phyloP scores from a whole-genome alignment of 2,113 vertebrate genomes.

The Megatriorchis doriae region DNA sequence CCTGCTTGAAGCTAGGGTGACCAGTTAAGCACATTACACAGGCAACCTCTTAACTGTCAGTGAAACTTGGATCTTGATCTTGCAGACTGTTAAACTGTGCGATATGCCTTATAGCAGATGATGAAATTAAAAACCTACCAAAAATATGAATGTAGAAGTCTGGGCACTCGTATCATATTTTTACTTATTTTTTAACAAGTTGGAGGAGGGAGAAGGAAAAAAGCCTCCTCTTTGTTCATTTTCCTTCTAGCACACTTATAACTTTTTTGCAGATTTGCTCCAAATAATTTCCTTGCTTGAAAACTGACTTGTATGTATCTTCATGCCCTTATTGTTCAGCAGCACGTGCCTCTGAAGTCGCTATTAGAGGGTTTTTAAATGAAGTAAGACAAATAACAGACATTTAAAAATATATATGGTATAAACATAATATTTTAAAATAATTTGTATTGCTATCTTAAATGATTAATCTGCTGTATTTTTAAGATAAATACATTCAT shows the following conservation, averaged over 20 bases:
- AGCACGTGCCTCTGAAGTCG: background rate
- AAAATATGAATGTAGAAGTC: background rate
- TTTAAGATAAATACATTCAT: background rate
- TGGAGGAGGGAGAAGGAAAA: background rate
- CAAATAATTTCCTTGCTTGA: background rate
- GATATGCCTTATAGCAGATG: background rate
- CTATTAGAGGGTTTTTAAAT: background rate
- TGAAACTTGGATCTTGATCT: background rate
- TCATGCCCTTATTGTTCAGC: background rate
- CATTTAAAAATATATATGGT: background rate
- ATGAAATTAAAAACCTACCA: background rate
- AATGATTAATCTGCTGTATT: background rate
- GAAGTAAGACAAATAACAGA: background rate
- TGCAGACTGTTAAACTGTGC: background rate
- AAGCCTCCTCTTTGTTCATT: background rate
- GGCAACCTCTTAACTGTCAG: background rate
- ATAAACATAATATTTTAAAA: background rate
- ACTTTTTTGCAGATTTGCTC: background rate
- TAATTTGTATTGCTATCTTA: background rate
- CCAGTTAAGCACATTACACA: background rate
- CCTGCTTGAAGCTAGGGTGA: background rate
- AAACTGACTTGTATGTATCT: background rate
- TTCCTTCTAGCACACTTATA: background rate
- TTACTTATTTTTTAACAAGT: background rate
- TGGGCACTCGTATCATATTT: background rate